A percentile compares a stretch with the other conserved stretches of the same genome.
These are phyloP conservation scores for Penaeus monodon DNA, from an alignment of 2,888 invertebrate species.

Conservation along the genomic window DNA sequence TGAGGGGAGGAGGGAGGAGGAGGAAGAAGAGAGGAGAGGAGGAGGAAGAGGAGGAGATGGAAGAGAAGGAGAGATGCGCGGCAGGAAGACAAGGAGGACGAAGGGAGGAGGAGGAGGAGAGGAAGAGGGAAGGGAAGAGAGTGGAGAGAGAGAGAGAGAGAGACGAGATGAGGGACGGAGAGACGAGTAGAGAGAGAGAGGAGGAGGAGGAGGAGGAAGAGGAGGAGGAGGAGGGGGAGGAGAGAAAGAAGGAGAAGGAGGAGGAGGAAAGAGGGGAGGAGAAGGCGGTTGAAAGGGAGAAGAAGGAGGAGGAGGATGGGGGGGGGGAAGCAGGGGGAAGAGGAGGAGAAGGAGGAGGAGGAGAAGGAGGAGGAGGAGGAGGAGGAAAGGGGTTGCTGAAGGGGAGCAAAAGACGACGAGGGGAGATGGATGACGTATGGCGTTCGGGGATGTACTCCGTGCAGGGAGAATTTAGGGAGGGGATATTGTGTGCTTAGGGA, in stretches of 20 bases:
- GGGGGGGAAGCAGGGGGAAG: neutral
- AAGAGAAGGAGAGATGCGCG: no score
- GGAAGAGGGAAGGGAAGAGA: neutral
- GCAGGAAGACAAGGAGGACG: neutral
- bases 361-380: neutral
- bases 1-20: neutral
- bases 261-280: neutral
- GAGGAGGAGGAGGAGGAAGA: accelerated
- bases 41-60: neutral
- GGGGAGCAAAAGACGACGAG: neutral
- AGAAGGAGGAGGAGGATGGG: neutral
- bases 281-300: conserved; percentile 17
- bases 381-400: neutral
- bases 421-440: neutral
- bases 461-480: neutral
- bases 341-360: neutral
- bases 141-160: neutral
- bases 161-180: neutral
- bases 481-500: neutral
- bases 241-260: neutral
- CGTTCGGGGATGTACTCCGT: neutral
- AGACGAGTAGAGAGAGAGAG: neutral
- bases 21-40: neutral
- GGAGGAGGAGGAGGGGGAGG: neutral
- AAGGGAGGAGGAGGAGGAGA: neutral